Evolutionary conservation across 2,113 vertebrate species (phyloP), one percentile per base, ranked within the genome.

Genomic region (Corydoras maculifer): DNA sequence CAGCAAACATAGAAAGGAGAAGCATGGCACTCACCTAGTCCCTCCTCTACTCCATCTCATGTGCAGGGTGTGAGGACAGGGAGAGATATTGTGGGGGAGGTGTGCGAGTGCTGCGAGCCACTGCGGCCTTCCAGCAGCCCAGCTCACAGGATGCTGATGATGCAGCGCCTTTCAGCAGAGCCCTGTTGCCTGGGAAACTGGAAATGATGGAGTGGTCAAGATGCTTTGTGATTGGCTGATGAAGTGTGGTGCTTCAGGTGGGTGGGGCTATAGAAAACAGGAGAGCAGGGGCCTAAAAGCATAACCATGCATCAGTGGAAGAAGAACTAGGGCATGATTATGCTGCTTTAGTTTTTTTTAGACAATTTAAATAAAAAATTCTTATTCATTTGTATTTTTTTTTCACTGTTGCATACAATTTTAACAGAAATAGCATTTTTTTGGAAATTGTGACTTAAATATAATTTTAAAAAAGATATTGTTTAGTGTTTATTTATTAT

Each of bases 141-240:
- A 70, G 68, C 76, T 53, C 72, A 75, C 58, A 31, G 75, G 85
- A 86, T 82, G 82, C 79, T 81, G 88, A 94, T 96, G 95, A 97
- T 98, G 92, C 93, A 89, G 94, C 93, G 94, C 92, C 94, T 97
- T 95, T 93, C 91, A 89, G 91, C 82, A 89, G 78, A 92, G 90
- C 91, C 87, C 88, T 91, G 95, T 98, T 95, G 90, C 94, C 85
- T 86, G 91, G 90, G 94, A 88, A 90, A 97, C 93, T 62, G 87
- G 92, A 91, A 91, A 91, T 94, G 94, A 92, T 91, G 91, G 86
- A 90, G 92, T 86, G 94, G 88, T 88, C 88, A 90, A 90, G 88
- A 87, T 81, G 88, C 78, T 83, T 85, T 90, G 81, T 86, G 87
- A 97, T 94, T 95, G 92, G 93, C 88, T 85, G 79, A 82, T 58